phyloP scores from a whole-genome alignment of 2,113 vertebrate genomes.

The Ranitomeya variabilis region DNA sequence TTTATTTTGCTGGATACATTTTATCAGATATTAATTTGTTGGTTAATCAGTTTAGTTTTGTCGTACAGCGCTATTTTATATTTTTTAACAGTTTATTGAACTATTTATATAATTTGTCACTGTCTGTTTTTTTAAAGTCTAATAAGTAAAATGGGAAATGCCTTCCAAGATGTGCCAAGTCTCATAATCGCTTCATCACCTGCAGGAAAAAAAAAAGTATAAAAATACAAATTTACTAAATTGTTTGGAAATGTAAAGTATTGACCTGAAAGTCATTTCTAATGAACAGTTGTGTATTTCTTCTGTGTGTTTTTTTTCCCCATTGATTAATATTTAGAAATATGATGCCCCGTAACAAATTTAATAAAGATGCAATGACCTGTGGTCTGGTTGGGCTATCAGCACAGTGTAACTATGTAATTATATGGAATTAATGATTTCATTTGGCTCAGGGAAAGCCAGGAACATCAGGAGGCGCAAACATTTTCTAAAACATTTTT shows the following conservation, averaged over 20 bases:
- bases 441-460: neutral
- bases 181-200: neutral
- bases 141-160: neutral
- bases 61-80: neutral
- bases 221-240: neutral
- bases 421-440: conserved; percentile 1
- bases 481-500: neutral
- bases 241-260: neutral
- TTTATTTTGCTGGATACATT: conserved; percentile 40
- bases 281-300: conserved; percentile 6
- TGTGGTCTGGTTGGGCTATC: neutral
- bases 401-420: neutral
- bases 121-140: neutral
- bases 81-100: conserved; percentile 20
- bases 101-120: conserved; percentile 1
- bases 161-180: neutral
- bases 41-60: conserved; percentile 41
- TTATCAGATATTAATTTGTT: conserved; percentile 49
- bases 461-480: neutral
- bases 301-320: neutral
- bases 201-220: conserved; percentile 7
- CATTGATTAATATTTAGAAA: conserved; percentile 6
- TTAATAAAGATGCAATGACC: conserved; percentile 25
- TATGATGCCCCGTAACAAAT: neutral
- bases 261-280: neutral